Evolutionary conservation across 2,113 vertebrate genomes (phyloP).

Genomic region (Malurus melanocephalus): DNA sequence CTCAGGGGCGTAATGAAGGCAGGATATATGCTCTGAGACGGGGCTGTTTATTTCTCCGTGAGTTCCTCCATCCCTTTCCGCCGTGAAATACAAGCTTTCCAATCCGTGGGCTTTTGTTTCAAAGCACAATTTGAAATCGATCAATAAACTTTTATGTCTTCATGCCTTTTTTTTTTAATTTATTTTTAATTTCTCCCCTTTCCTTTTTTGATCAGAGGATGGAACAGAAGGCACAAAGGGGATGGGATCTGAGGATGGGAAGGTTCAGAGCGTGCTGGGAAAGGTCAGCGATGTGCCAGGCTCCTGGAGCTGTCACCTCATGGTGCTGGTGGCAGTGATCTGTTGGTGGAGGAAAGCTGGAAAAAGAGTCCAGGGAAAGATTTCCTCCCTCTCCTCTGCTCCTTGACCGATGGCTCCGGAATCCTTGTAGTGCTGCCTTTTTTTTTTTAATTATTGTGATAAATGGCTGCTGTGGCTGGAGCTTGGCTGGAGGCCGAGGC

Average conservation of each 20-base stretch:
- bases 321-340: background rate
- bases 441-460: background rate
- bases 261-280: background rate
- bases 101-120: constrained; percentile 24
- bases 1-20: constrained; percentile 70
- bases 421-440: background rate
- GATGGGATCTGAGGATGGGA: background rate
- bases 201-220: background rate
- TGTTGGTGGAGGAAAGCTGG: background rate
- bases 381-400: background rate
- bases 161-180: background rate
- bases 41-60: constrained; percentile 44
- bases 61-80: background rate
- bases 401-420: background rate
- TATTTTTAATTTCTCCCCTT: fast-evolving
- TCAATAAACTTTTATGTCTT: constrained; percentile 47
- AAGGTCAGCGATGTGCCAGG: background rate
- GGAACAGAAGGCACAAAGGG: background rate
- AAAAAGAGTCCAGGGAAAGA: background rate
- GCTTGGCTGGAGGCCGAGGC: background rate
- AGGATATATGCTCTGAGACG: constrained; percentile 50
- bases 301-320: background rate
- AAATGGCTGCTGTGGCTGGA: background rate
- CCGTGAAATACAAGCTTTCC: background rate
- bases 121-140: constrained; percentile 33